Conservation (phyloP, 2,888 invertebrate genomes). For the Julus scandinavius region DNA sequence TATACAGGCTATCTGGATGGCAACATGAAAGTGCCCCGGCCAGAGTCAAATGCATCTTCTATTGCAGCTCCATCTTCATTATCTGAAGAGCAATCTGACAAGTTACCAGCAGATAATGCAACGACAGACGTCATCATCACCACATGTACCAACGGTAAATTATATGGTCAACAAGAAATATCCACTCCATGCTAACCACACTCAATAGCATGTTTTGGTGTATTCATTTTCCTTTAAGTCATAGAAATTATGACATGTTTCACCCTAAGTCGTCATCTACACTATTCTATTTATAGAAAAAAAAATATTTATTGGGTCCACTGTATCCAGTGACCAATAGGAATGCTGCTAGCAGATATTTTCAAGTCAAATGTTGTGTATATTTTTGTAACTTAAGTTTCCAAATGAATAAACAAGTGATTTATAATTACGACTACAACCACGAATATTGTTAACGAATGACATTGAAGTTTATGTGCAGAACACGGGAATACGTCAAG, state of each 20-base stretch:
- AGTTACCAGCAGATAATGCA: not conserved
- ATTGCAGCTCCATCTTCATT: constrained; percentile 31
- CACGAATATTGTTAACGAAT: too few relatives aligned
- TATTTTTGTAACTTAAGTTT: constrained; percentile 24
- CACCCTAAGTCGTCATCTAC: not conserved
- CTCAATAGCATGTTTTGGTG: not conserved
- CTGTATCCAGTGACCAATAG: constrained; percentile 6
- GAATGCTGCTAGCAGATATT: not conserved
- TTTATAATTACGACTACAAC: not conserved
- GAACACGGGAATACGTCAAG: too few relatives aligned
- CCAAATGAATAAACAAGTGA: constrained; percentile 5
- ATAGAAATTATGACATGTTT: not conserved
- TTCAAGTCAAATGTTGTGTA: not conserved
- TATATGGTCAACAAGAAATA: constrained; percentile 25
- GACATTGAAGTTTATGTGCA: too few relatives aligned
- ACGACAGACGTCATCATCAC: constrained; percentile 11
- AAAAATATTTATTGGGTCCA: not conserved
- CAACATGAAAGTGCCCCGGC: not conserved
- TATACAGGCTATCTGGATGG: not conserved
- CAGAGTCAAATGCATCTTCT: not conserved
- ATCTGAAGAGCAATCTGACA: constrained; percentile 16
- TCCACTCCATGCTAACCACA: constrained; percentile 21
- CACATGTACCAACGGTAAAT: constrained; percentile 19
- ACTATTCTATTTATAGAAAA: constrained; percentile 21
- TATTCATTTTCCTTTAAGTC: not conserved